Percentiles rank a stretch among this genome's conserved stretches.
phyloP scores from a whole-genome alignment of 2,113 vertebrate species.

The Bufo gargarizans region DNA sequence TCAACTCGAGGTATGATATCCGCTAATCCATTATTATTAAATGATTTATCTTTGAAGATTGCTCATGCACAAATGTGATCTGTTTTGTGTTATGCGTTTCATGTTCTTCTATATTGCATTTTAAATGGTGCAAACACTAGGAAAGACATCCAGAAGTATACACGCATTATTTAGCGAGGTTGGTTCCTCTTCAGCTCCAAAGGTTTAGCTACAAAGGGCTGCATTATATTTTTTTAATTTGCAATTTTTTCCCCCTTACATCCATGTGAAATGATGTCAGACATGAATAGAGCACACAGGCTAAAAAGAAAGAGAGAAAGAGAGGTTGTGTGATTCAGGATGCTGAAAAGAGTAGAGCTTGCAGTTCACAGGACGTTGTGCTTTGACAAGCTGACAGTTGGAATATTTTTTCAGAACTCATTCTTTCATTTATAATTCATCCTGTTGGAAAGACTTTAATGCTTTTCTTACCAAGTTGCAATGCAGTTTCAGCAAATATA shows the following conservation, averaged over 20 bases:
- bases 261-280: conserved; percentile 50
- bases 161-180: conserved; percentile 11
- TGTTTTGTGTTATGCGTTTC: not conserved
- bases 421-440: conserved; percentile 58
- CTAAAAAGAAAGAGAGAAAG: conserved; percentile 44
- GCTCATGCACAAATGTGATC: not conserved
- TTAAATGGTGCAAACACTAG: not conserved
- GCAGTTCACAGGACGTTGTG: conserved; percentile 49
- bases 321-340: conserved; percentile 50
- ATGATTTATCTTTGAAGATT: conserved; percentile 13
- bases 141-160: not conserved
- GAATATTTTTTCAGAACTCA: conserved; percentile 56
- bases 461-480: conserved; percentile 54
- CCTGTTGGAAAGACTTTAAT: conserved; percentile 56
- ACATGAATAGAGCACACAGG: conserved; percentile 50
- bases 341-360: conserved; percentile 47
- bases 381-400: conserved; percentile 58
- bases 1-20: not conserved
- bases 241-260: conserved; percentile 28
- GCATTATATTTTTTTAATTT: conserved; percentile 50
- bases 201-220: conserved; percentile 19
- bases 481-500: conserved; percentile 57
- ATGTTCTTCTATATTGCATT: not conserved
- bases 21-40: not conserved
- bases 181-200: conserved; percentile 35